Percentiles rank a stretch among this genome's conserved stretches.
Conservation (phyloP, 1,140 invertebrate species). For the Gryon sp. region DNA sequence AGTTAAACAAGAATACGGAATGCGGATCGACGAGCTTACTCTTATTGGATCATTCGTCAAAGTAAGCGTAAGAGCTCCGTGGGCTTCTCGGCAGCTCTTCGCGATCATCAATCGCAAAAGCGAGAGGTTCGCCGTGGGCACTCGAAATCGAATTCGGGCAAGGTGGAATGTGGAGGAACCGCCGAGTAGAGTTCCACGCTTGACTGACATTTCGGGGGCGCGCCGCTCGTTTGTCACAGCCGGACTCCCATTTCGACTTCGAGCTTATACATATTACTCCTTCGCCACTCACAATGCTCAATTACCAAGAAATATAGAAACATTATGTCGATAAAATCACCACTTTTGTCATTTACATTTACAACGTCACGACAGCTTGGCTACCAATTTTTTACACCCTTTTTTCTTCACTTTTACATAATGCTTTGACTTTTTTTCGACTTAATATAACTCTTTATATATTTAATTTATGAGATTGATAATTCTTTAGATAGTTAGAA, state of each 20-base stretch:
- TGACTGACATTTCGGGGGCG: conserved; percentile 77
- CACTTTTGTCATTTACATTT: conserved; percentile 44
- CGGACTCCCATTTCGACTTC: conserved; percentile 65
- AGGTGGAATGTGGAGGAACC: conserved; percentile 60
- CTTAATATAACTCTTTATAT: too few species aligned
- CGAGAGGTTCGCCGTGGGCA: conserved; percentile 40
- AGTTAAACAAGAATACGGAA: conserved; percentile 71
- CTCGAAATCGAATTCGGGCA: conserved; percentile 36
- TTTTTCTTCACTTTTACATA: background rate
- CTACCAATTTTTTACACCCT: background rate
- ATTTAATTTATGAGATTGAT: too few species aligned
- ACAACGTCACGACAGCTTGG: background rate
- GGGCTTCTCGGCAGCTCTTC: conserved; percentile 1
- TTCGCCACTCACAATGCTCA: conserved; percentile 56
- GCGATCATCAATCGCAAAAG: conserved; percentile 49
- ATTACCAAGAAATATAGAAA: conserved; percentile 60
- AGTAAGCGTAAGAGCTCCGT: conserved; percentile 40
- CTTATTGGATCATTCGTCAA: conserved; percentile 63
- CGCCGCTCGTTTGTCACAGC: conserved; percentile 75
- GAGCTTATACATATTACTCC: conserved; percentile 35
- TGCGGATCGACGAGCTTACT: conserved; percentile 47
- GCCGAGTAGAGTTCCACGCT: conserved; percentile 42
- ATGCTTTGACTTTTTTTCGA: too few species aligned
- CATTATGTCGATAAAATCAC: conserved; percentile 53
- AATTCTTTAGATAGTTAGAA: too few species aligned